Evolutionary conservation across 2,888 invertebrate species (phyloP).

Genomic region (Litoditis marina): DNA sequence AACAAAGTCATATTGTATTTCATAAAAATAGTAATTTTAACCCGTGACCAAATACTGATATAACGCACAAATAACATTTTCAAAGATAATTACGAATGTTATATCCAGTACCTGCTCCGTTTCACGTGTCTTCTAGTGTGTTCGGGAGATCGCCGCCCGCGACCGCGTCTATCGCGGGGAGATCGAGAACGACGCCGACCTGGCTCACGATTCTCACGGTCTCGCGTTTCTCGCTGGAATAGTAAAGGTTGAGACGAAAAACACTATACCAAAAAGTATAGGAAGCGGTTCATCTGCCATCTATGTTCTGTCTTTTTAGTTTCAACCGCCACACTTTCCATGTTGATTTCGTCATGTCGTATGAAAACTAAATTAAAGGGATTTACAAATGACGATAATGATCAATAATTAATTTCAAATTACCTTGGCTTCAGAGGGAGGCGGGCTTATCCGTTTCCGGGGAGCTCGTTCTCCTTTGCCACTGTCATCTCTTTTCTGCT

Average conservation of each 20-base stretch:
- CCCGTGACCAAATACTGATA: too few species aligned
- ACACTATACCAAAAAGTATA: background rate
- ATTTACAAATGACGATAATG: background rate
- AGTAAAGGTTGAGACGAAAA: too few species aligned
- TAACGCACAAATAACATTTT: too few species aligned
- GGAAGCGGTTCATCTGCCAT: too few species aligned
- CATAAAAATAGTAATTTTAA: too few species aligned
- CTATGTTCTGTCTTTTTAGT: too few species aligned
- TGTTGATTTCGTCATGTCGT: too few species aligned
- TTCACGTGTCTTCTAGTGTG: slow-evolving; percentile 1
- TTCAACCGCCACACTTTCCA: too few species aligned
- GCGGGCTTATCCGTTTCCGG: slow-evolving; percentile 41
- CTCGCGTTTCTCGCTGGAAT: background rate
- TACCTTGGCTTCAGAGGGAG: slow-evolving; percentile 24
- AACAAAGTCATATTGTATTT: too few species aligned
- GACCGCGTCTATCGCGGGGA: slow-evolving; percentile 23
- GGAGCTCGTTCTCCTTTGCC: background rate
- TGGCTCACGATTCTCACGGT: background rate
- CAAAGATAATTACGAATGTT: too few species aligned
- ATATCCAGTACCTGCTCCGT: background rate
- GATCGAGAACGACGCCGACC: slow-evolving; percentile 25
- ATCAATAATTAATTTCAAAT: background rate
- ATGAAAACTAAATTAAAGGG: too few species aligned
- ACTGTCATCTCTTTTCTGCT: too few species aligned
- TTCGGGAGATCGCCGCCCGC: slow-evolving; percentile 51